These are phyloP conservation scores for Salvelinus sp. DNA, from an alignment of 2,113 vertebrate species.

Conservation along the genomic window DNA sequence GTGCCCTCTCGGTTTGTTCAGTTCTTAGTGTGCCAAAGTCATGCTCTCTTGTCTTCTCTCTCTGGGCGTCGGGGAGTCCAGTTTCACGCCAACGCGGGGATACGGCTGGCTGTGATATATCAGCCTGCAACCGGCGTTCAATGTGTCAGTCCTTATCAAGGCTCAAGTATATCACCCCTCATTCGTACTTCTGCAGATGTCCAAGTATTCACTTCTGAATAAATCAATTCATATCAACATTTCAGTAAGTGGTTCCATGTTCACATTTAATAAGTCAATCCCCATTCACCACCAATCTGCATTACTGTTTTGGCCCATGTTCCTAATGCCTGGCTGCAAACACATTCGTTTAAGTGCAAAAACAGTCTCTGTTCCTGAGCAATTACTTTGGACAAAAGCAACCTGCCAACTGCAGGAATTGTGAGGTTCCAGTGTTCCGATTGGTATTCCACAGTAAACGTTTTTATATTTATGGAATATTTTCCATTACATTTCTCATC, in stretches of 20 bases:
- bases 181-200: background rate
- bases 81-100: slow-evolving; percentile 44
- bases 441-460: slow-evolving; percentile 38
- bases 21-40: slow-evolving; percentile 40
- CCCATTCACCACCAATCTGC: too few species aligned
- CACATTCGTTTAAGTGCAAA: slow-evolving; percentile 22
- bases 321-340: too few species aligned
- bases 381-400: slow-evolving; percentile 31
- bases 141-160: slow-evolving; percentile 39
- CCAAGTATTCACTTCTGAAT: slow-evolving; percentile 39
- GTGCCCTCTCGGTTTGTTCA: slow-evolving; percentile 54
- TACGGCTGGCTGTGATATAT: slow-evolving; percentile 51
- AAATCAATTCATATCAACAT: slow-evolving; percentile 49
- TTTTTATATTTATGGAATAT: slow-evolving; percentile 63
- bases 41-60: slow-evolving; percentile 48
- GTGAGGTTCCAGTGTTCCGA: slow-evolving; percentile 21
- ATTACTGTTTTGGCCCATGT: too few species aligned
- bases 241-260: slow-evolving; percentile 24
- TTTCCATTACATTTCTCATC: slow-evolving; percentile 56
- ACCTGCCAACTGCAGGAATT: slow-evolving; percentile 23
- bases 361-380: slow-evolving; percentile 22
- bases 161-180: background rate
- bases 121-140: slow-evolving; percentile 17
- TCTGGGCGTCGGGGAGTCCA: slow-evolving; percentile 33
- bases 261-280: slow-evolving; percentile 22